Evolutionary conservation across 2,888 invertebrate species (phyloP), one percentile per base, ranked within the genome.

Genomic region (Leptodirus hochenwartii): DNA sequence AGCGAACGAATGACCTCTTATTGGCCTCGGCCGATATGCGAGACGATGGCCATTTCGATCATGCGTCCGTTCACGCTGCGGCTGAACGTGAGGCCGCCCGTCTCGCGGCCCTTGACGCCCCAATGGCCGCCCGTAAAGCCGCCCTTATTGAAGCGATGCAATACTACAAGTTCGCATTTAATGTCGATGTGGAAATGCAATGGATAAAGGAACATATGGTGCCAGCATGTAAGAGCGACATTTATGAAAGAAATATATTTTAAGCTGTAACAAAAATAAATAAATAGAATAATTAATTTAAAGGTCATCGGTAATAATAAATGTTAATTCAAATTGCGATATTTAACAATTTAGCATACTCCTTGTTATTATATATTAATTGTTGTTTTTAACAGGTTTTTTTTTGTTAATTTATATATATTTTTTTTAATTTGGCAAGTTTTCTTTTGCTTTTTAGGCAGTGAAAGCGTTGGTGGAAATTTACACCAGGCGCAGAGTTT

Each of bases 171-270:
- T 91, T 93, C 54, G 77, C 79, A 2, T 90, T 93, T 44, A 91
- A 93, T 47, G 67, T 93, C 10, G 81, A 87, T 27, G 77, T 80
- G 2, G 95, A 98, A 51, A 62, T 88, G 43, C 88, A 85, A 48
- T 98, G 96, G 96, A 81, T 96, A 39, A 73, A 76, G 22, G 95
- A 95, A 53, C 84, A 90, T 35, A 53, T 76, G 39, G 80, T 84
- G 1, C 66, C 77, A 0, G 90, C 87, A 0, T 30, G 37, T 6
- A n/a, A n/a, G n/a, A n/a, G n/a, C n/a, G n/a, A n/a, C n/a, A n/a
- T n/a, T n/a, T n/a, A n/a, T n/a, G n/a, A n/a, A n/a, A n/a, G n/a
- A n/a, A n/a, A n/a, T n/a, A n/a, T n/a, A n/a, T n/a, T n/a, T n/a
- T n/a, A n/a, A n/a, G n/a, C n/a, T n/a, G n/a, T n/a, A n/a, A n/a